A percentile compares a stretch with the other conserved stretches of the same genome.
Evolutionary conservation across 2,113 vertebrate genomes (phyloP).

Genomic region (Leucosticte australis): DNA sequence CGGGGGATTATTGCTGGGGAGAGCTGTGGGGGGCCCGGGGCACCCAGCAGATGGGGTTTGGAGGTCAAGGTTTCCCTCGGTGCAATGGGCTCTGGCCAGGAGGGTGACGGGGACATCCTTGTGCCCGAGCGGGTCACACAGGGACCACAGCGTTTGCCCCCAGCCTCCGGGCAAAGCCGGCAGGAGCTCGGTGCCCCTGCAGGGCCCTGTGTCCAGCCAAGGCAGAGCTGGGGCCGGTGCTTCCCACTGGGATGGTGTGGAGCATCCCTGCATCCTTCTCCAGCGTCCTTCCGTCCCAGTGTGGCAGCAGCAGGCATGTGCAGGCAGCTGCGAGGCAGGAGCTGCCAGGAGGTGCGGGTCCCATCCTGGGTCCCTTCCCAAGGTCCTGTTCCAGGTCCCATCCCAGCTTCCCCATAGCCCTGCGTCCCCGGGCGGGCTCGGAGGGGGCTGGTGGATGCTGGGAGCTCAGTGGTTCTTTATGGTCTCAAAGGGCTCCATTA

Average conservation of each 20-base stretch:
- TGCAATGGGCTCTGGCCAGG: accelerated
- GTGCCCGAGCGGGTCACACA: accelerated
- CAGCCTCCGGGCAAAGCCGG: neutral
- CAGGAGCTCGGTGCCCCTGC: neutral
- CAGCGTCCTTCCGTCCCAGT: neutral
- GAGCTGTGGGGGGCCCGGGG: neutral
- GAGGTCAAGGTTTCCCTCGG: neutral
- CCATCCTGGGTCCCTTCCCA: neutral
- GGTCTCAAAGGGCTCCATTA: slow-evolving; percentile 63
- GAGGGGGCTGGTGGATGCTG: neutral
- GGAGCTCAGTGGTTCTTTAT: slow-evolving; percentile 19
- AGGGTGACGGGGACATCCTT: neutral
- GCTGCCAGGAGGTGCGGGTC: neutral
- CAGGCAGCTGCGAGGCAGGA: neutral
- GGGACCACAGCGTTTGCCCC: accelerated
- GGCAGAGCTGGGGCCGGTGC: neutral
- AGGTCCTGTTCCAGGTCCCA: neutral
- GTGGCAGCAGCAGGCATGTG: neutral
- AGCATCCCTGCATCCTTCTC: neutral
- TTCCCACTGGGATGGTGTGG: neutral
- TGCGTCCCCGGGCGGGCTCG: neutral
- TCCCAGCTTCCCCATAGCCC: neutral
- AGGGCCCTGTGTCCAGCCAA: neutral
- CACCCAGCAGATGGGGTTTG: neutral
- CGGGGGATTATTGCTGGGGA: neutral